These are phyloP conservation scores for Zeuzera pyrina DNA, from an alignment of 2,888 invertebrate species.

Conservation along the genomic window DNA sequence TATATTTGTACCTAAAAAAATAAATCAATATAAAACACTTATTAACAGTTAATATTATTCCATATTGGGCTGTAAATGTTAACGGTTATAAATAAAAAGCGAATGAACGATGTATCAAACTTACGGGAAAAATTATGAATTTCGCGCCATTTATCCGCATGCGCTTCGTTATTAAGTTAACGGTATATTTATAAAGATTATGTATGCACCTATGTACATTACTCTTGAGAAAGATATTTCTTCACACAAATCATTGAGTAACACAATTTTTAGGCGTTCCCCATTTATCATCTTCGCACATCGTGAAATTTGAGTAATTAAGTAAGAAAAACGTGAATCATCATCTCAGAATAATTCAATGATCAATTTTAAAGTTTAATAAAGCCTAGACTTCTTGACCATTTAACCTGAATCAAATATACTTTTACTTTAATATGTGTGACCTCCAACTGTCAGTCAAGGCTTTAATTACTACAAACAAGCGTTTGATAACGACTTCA, in stretches of 20 bases:
- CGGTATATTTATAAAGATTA: constrained; percentile 46
- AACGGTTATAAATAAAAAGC: constrained; percentile 25
- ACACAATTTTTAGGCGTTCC: too few relatives aligned
- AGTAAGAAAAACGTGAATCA: neutral
- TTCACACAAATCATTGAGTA: too few relatives aligned
- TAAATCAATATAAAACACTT: neutral
- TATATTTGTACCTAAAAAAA: too few relatives aligned
- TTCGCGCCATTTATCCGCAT: constrained; percentile 53
- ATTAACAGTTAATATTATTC: neutral
- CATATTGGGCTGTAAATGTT: constrained; percentile 9
- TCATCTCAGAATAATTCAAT: too few relatives aligned
- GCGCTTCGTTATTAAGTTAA: constrained; percentile 50
- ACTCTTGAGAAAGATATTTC: too few relatives aligned
- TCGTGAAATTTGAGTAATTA: too few relatives aligned
- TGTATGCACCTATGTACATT: too few relatives aligned
- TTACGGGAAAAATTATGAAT: constrained; percentile 49
- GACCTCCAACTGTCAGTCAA: constrained; percentile 41
- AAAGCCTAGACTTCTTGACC: constrained; percentile 21
- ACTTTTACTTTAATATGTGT: constrained; percentile 7
- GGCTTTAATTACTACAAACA: constrained; percentile 32
- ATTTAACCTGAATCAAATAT: constrained; percentile 26
- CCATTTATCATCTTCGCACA: too few relatives aligned
- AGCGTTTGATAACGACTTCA: constrained; percentile 30
- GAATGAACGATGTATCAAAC: constrained; percentile 30
- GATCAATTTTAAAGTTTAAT: too few relatives aligned